Percentiles rank a stretch among this genome's conserved stretches.
phyloP scores from a whole-genome alignment of 2,888 invertebrate genomes.

The Caenorhabditis panamensis region DNA sequence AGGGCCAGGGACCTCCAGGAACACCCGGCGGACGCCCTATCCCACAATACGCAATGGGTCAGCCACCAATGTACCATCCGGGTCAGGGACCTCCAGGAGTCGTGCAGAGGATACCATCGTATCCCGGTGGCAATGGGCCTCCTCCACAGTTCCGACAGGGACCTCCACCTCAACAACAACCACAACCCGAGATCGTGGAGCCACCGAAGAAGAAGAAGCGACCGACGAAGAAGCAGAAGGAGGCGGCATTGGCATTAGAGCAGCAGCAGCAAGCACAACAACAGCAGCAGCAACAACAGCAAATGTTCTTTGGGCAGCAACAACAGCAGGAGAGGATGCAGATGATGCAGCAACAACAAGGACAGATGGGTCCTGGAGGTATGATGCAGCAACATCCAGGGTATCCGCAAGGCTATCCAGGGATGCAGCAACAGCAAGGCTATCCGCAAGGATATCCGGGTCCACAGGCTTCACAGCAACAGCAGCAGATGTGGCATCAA shows the following conservation, averaged over 20 bases:
- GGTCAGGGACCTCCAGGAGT: slow-evolving; percentile 38
- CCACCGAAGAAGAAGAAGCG: slow-evolving; percentile 67
- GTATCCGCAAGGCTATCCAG: slow-evolving; percentile 37
- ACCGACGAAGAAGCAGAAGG: slow-evolving; percentile 68
- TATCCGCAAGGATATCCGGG: slow-evolving; percentile 60
- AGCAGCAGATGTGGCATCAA: slow-evolving; percentile 55
- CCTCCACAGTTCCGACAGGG: slow-evolving; percentile 32
- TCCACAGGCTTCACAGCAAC: slow-evolving; percentile 33
- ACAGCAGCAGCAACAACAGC: slow-evolving; percentile 53
- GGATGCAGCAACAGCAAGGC: slow-evolving; percentile 33
- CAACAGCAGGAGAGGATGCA: slow-evolving; percentile 49
- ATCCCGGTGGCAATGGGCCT: slow-evolving; percentile 33
- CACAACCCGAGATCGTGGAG: slow-evolving; percentile 18
- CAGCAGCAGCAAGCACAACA: slow-evolving; percentile 24
- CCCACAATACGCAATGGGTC: slow-evolving; percentile 41
- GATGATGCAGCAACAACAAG: slow-evolving; percentile 58
- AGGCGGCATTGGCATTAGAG: slow-evolving; percentile 50
- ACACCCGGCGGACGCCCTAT: slow-evolving; percentile 49
- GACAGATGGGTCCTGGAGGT: slow-evolving; percentile 18
- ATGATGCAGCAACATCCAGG: slow-evolving; percentile 29
- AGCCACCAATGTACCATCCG: slow-evolving; percentile 45
- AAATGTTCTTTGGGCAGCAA: slow-evolving; percentile 39
- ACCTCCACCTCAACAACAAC: slow-evolving; percentile 22
- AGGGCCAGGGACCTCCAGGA: slow-evolving; percentile 36
- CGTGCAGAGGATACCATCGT: slow-evolving; percentile 52